phyloP scores from a whole-genome alignment of 53 echinoderm and acorn worm genomes.

The Echinarachnius parma region DNA sequence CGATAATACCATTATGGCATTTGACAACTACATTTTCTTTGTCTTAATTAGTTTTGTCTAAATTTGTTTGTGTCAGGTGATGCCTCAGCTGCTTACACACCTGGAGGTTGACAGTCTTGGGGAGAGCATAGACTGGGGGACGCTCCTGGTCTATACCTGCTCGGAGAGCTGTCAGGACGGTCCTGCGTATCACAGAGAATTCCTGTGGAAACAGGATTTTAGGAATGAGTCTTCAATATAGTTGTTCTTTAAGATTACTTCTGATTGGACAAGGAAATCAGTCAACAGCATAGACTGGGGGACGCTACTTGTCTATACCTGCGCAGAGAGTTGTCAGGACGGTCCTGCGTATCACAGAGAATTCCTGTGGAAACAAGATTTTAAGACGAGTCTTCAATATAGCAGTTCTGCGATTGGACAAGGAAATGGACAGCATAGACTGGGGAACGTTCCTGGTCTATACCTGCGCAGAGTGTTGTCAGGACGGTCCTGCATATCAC shows the following conservation, averaged over 20 bases:
- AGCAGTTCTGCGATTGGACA: conserved; percentile 80
- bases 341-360: conserved; percentile 68
- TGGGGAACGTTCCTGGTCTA: conserved; percentile 92
- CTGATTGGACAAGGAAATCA: no score
- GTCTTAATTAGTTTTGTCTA: no score
- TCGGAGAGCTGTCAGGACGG: conserved; percentile 68
- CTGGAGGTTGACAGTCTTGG: conserved; percentile 74
- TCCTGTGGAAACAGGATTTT: conserved; percentile 92
- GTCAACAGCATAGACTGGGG: conserved; percentile 99
- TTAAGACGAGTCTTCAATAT: no score
- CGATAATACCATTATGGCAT: no score
- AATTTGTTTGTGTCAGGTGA: conserved; percentile 56
- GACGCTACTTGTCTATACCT: conserved; percentile 82
- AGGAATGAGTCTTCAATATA: no score
- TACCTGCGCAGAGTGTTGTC: conserved; percentile 77
- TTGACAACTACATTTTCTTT: no score
- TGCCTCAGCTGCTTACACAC: conserved; percentile 80
- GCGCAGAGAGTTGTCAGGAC: conserved; percentile 67
- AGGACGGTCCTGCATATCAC: conserved; percentile 62
- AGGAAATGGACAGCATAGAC: conserved; percentile 74
- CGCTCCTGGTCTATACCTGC: conserved; percentile 83
- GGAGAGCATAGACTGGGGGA: conserved; percentile 95
- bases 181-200: conserved; percentile 65
- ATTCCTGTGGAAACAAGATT: conserved; percentile 89
- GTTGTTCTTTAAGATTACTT: no score